phyloP scores from a whole-genome alignment of 2,797 vertebrate genomes.

The Erpetoichthys calabaricus region DNA sequence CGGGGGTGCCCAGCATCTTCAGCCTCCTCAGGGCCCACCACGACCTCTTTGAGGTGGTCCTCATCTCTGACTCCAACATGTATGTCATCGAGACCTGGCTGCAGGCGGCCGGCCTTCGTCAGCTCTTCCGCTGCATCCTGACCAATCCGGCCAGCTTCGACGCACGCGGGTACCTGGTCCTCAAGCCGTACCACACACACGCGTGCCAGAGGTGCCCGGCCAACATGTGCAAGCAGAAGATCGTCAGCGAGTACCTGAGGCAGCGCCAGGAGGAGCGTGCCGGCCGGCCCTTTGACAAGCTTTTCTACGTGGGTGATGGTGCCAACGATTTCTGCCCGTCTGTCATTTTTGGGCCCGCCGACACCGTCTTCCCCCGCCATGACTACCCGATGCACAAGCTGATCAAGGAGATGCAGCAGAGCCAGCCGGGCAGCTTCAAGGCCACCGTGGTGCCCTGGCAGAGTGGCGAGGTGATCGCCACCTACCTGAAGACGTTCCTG shows the following conservation, averaged over 20 bases:
- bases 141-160: constrained; percentile 77
- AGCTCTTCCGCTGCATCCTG: constrained; percentile 74
- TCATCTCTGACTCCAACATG: constrained; percentile 82
- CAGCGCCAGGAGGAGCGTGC: constrained; percentile 62
- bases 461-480: constrained; percentile 60
- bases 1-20: constrained; percentile 70
- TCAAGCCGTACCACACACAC: constrained; percentile 83
- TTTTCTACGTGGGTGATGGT: constrained; percentile 85
- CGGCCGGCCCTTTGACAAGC: constrained; percentile 59
- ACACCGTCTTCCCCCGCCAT: constrained; percentile 71
- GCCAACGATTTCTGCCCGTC: constrained; percentile 92
- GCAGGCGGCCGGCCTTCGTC: constrained; percentile 46
- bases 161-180: constrained; percentile 58
- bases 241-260: constrained; percentile 66
- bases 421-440: constrained; percentile 64
- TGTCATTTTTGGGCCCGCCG: constrained; percentile 46
- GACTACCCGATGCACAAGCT: constrained; percentile 85
- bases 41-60: constrained; percentile 71
- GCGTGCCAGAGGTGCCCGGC: constrained; percentile 68
- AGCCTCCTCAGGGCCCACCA: constrained; percentile 67
- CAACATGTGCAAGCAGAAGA: constrained; percentile 90
- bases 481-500: constrained; percentile 63
- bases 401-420: constrained; percentile 63
- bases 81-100: constrained; percentile 78
- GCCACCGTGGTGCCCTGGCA: constrained; percentile 76